Base-by-base conservation (phyloP, 2,113 vertebrate species). In the Pluvianellus socialis region DNA sequence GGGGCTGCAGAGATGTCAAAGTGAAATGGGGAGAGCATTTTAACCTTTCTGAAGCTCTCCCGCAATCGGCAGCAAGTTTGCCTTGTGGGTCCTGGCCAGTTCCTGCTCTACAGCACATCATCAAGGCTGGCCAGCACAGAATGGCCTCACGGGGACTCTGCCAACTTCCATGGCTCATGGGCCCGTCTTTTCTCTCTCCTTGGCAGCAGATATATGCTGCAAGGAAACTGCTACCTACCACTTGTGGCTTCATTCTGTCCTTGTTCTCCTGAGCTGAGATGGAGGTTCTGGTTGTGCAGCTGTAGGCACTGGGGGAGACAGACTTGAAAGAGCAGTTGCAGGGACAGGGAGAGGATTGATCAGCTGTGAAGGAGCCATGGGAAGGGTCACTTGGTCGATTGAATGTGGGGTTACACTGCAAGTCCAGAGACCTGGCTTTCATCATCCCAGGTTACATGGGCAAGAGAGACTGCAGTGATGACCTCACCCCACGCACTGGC, bases 41-140 rank as follows among this genome's bases (percentile, higher is more conserved):
- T 89, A 95, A 95, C 86, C 86, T 96, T 92, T 86, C 58, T 76
- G 89, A 88, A 97, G 50, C 77, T 76, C 63, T 93, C 62, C 33
- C 3, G 38, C 77, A 81, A 21, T 73, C 33, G 0, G 91, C 77
- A 94, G 81, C 67, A 92, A 75, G 74, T 91, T 97, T 86, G 62
- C 33, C 47, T 68, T 50, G 53, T 88, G 87, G 28, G 79, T 70
- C 26, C 80, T 79, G 84, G 92, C 95, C 94, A 95, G 86, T 91
- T 96, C 86, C 92, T 87, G 32, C 73, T 91, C 91, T 89, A 81
- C 62, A 70, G 80, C 58, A 22, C 33, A 81, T 75, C 2, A 1
- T 82, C 70, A 72, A 67, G 73, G 42, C 80, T 94, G 80, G 92
- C 96, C 96, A 96, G 77, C 70, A 94, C 53, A 72, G 80, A 95